phyloP scores from a whole-genome alignment of 2,113 vertebrate species.

The Alligator sinensis region DNA sequence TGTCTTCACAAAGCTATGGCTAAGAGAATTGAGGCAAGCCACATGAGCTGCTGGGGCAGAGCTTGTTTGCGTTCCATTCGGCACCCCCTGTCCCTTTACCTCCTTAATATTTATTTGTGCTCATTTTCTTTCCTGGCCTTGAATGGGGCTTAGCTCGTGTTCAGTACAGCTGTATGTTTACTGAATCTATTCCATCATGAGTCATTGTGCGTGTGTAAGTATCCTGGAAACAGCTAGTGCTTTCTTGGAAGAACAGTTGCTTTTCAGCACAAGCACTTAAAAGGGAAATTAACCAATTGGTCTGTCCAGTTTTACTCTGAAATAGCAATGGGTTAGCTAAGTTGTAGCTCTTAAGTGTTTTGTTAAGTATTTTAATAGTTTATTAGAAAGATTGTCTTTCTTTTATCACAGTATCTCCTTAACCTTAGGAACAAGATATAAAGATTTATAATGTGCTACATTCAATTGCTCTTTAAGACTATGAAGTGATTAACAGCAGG shows the following conservation, averaged over 20 bases:
- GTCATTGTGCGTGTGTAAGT: constrained; percentile 90
- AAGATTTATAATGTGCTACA: constrained; percentile 68
- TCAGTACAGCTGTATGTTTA: constrained; percentile 91
- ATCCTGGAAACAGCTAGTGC: constrained; percentile 90
- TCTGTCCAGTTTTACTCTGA: constrained; percentile 80
- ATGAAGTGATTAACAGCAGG: constrained; percentile 74
- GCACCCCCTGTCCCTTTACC: constrained; percentile 77
- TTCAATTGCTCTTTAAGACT: constrained; percentile 61
- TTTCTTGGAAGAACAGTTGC: constrained; percentile 90
- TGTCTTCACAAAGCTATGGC: constrained; percentile 90
- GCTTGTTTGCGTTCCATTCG: constrained; percentile 81
- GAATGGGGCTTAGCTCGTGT: constrained; percentile 89
- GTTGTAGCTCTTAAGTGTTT: constrained; percentile 80
- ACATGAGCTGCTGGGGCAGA: constrained; percentile 82
- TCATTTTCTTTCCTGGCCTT: constrained; percentile 92
- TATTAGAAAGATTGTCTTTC: constrained; percentile 77
- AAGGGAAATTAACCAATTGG: constrained; percentile 88
- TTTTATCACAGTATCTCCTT: constrained; percentile 72
- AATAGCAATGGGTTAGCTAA: constrained; percentile 79
- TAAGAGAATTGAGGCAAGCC: constrained; percentile 84
- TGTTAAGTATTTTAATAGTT: constrained; percentile 81
- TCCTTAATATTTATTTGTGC: constrained; percentile 94
- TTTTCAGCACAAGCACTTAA: constrained; percentile 87
- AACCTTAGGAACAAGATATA: constrained; percentile 74
- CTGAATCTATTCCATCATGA: constrained; percentile 90